Base-by-base conservation (phyloP, 2,113 vertebrate species). In the Ursus arctos region DNA sequence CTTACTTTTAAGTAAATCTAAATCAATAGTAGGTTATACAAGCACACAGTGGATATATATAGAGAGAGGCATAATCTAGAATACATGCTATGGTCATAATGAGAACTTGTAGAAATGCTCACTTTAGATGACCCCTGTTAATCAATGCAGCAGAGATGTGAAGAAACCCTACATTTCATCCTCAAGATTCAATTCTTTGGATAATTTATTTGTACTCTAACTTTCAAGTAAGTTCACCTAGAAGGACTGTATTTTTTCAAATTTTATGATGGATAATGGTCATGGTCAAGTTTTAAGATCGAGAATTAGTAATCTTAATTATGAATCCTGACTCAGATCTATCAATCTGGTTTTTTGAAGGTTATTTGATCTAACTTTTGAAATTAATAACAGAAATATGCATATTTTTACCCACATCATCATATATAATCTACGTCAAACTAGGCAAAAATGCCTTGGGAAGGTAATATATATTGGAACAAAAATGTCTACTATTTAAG, bases 1-100 rank as follows among this genome's bases (percentile, higher is more conserved):
- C 51, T 97, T 84, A 90, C 61, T 82, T 95, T 95, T 88, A 95
- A 91, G 88, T 31, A 82, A 95, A 96, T 96, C 4, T 85, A 80
- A 97, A 92, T 87, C 80, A 92, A 55, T 79, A 83, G 24, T 88
- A 94, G 36, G 40, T 86, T 94, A 74, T 71, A 72, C 6, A 55
- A 71, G 43, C n/a, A 40, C 55, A 79, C 0, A 1, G 22, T 15
- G 40, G 71, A 36, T 33, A 33, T 79, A 28, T 76, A 63, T 31
- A 6, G 53, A 21, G 69, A 88, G 22, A 74, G 43, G 9, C 14
- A 4, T 72, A 79, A 79, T 57, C 4, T 33, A 65, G 26, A 84
- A 77, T 18, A 82, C 31, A 19, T 24, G 11, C 8, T 1, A 26
- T 59, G 24, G 28, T 85, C 31, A 28, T 69, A 83, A 88, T 71